phyloP scores from a whole-genome alignment of 2,797 vertebrate species.

The Ibycter americanus region DNA sequence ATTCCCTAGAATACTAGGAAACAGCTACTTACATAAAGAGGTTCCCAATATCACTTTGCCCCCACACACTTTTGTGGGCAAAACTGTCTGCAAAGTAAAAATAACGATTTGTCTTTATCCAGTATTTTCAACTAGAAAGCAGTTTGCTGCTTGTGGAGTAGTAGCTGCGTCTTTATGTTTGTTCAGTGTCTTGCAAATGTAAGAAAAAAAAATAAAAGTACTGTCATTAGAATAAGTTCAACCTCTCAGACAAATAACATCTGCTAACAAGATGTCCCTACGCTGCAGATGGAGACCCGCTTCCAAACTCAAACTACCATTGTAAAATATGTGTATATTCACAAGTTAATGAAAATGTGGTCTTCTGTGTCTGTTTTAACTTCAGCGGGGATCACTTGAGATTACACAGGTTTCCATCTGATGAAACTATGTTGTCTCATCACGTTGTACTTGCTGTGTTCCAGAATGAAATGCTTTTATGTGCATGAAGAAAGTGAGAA shows the following conservation, averaged over 20 bases:
- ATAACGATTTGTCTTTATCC: background rate
- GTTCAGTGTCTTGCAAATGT: background rate
- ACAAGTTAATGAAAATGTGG: conserved; percentile 2
- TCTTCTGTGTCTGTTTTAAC: background rate
- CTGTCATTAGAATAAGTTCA: background rate
- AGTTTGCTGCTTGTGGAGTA: background rate
- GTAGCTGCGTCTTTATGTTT: background rate
- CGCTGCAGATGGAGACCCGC: background rate
- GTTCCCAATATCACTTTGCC: background rate
- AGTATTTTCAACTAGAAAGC: background rate
- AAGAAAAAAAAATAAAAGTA: background rate
- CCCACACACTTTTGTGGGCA: background rate
- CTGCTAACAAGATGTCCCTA: conserved; percentile 46
- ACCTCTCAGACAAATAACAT: conserved; percentile 1
- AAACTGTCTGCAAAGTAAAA: background rate
- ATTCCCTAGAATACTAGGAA: conserved; percentile 2
- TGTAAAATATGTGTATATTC: conserved; percentile 5
- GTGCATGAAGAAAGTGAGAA: background rate
- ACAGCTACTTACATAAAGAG: background rate
- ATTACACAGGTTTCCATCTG: background rate
- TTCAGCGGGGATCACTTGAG: background rate
- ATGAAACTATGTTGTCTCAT: background rate
- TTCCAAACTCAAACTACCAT: background rate
- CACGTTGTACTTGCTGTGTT: background rate
- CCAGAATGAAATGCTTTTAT: background rate